These are phyloP conservation scores for Heliangelus exortis DNA, from an alignment of 2,797 vertebrate genomes.

Conservation along the genomic window DNA sequence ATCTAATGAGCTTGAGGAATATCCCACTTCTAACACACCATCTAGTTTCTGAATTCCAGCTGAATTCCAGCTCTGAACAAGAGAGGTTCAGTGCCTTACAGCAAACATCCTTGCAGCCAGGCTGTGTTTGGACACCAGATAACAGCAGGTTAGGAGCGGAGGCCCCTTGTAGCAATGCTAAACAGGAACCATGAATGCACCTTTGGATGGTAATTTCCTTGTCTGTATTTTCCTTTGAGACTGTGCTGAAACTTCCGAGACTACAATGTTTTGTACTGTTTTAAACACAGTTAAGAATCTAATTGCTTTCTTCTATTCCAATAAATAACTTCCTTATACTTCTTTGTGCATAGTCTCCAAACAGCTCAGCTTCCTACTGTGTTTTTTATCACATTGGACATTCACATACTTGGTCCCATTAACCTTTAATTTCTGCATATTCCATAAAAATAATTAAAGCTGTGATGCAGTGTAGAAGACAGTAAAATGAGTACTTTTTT, in stretches of 20 bases:
- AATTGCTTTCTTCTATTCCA: background rate
- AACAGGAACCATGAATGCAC: background rate
- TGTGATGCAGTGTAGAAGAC: background rate
- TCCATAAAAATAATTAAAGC: background rate
- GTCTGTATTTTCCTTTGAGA: background rate
- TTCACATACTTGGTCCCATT: background rate
- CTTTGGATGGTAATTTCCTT: background rate
- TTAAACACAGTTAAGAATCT: background rate
- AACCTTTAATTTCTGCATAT: background rate
- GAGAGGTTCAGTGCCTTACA: too few species aligned
- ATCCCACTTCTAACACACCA: background rate
- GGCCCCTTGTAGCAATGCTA: too few species aligned
- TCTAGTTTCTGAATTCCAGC: background rate
- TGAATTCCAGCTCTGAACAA: background rate
- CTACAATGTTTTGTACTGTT: background rate
- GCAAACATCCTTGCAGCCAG: background rate
- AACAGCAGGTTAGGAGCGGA: background rate
- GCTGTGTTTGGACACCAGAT: background rate
- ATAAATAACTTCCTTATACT: background rate
- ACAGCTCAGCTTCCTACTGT: background rate
- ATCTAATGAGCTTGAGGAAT: background rate
- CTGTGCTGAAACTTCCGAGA: background rate
- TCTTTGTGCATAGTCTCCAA: background rate
- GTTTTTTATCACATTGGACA: background rate
- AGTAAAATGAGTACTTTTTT: background rate